Evolutionary conservation across 2,888 invertebrate genomes (phyloP), one percentile per base, ranked within the genome.

Genomic region (Julus scandinavius): DNA sequence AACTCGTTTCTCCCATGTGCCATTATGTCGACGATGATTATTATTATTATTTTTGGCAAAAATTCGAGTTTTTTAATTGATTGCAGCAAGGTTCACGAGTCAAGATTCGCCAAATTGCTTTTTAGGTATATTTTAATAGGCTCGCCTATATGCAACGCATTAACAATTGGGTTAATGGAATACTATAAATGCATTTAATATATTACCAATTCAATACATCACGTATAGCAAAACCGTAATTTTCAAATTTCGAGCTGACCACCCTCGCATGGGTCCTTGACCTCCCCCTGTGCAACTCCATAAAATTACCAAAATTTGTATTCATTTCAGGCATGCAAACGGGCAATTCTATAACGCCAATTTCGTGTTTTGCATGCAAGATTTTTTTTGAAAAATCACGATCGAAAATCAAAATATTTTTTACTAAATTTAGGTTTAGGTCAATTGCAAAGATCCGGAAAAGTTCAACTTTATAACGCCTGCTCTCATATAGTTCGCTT

Each of bases 71-170:
- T n/a, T 72, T 72, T 29, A 72, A 72, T 72, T 29, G 72, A 72
- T 72, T n/a, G 11, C 72, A 11, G 72, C 7, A 2, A 72, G 13
- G 29, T 72, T 29, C 72, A 72, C 29, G 72, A 72, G 72, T 72
- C 72, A 72, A 72, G 29, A 72, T 29, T 72, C 72, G 72, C 72
- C 72, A 29, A 72, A 29, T 72, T 72, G 29, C 72, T 72, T 72
- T 72, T 6, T 11, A 72, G 13, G 29, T 20, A n/a, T 63, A 63
- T 63, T 63, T 17, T 17, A 20, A 20, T 7, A 63, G 20, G 63
- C 20, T n/a, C 63, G 63, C 63, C 63, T 29, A 29, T 17, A 63
- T 17, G 17, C 58, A 17, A 58, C 5, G 58, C 29, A 72, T 72
- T 29, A 29, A 11, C 72, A 72, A 72, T 29, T 72, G 29, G 29